Percentiles rank a stretch among this genome's conserved stretches.
phyloP scores from a whole-genome alignment of 2,797 vertebrate genomes.

The Eurystomus glaucurus region DNA sequence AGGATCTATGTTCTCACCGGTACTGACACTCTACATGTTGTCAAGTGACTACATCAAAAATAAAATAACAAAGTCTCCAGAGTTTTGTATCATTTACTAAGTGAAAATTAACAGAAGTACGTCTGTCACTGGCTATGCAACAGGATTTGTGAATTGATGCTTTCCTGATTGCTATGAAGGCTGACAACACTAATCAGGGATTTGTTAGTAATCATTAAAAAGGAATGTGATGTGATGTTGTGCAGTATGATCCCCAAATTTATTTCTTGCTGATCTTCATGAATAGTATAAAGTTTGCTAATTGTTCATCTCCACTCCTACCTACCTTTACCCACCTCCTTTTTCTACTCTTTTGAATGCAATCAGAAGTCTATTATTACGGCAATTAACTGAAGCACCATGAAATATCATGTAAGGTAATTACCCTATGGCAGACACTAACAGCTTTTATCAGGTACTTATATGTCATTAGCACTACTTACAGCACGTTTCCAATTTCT shows the following conservation, averaged over 20 bases:
- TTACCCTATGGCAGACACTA: background rate
- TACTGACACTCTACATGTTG: background rate
- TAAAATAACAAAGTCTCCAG: background rate
- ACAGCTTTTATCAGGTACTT: background rate
- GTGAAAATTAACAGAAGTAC: background rate
- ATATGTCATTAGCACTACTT: background rate
- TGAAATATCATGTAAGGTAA: background rate
- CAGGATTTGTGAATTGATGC: background rate
- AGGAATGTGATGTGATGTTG: background rate
- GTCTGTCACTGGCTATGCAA: background rate
- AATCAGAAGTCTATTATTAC: background rate
- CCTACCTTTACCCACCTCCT: background rate
- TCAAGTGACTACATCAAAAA: background rate
- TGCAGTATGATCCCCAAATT: background rate
- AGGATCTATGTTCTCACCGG: background rate
- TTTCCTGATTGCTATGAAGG: background rate
- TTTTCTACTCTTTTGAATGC: background rate
- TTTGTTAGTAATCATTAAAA: conserved; percentile 8
- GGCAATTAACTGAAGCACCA: background rate
- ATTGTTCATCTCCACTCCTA: background rate
- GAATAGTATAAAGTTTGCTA: background rate
- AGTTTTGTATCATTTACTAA: background rate
- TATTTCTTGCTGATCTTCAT: background rate
- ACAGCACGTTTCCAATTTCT: background rate
- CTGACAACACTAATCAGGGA: background rate